Evolutionary conservation across 2,888 invertebrate species (phyloP), one percentile per base, ranked within the genome.

Genomic region (Eutolmus rufibarbis): DNA sequence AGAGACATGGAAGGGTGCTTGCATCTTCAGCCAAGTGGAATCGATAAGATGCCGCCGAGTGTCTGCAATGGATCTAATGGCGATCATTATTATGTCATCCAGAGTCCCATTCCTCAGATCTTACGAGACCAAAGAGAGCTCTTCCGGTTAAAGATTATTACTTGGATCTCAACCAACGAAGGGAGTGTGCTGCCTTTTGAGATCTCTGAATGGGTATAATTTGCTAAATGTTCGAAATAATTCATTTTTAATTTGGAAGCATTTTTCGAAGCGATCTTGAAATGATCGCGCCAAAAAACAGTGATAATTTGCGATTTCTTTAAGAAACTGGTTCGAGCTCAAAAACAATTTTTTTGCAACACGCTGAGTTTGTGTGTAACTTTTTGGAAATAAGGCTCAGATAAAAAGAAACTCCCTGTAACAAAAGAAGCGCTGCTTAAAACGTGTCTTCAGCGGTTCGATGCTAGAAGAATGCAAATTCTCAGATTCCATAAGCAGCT

Each of bases 1-100:
- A 19, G 66, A 28, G 23, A 12, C 66, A 66, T n/a, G 19, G 23
- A 66, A 78, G 78, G 78, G 43, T 23, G 37, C 78, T 43, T 78
- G 40, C 40, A 9, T 78, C 78, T 23, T 34, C 78, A 23, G n/a
- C 78, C 37, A 78, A 78, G 78, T 78, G 78, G 40, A 40, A 43
- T 78, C 78, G 78, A 78, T 78, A 78, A 78, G 43, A 78, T 78
- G 37, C 78, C 12, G 43, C 23, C 23, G 43, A 78, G 78, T 78
- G 78, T 78, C 78, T 78, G 43, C 78, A 78, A 43, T 78, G 78
- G 78, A 23, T 37, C 78, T 78, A 78, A 78, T 78, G 40, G 43
- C 12, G 78, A 78, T 78, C 78, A 43, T 78, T 40, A 78, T 78
- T 78, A 78, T 78, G 78, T 78, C 78, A 78, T 78, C 78, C 43